Conservation (phyloP, 2,113 vertebrate genomes). For the Philantomba maxwellii region DNA sequence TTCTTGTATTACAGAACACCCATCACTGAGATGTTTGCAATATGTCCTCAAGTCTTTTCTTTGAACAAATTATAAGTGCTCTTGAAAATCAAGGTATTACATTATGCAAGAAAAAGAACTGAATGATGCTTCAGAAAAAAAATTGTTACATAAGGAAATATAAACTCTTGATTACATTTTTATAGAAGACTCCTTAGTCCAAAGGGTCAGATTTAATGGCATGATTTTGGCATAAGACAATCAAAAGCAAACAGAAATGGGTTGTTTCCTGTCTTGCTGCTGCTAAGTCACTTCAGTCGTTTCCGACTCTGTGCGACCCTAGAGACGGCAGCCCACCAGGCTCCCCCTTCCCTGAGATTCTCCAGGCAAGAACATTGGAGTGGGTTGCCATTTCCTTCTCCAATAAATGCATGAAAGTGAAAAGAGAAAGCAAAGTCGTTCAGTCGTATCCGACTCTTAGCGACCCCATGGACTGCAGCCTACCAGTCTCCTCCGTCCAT, state of each 20-base stretch:
- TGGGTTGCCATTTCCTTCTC: too few species aligned
- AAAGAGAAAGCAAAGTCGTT: too few species aligned
- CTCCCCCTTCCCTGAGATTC: too few species aligned
- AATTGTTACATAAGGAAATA: background rate
- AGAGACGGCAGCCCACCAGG: too few species aligned
- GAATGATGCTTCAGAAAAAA: background rate
- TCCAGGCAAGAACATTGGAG: too few species aligned
- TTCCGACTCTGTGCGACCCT: too few species aligned
- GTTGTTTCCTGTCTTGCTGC: background rate
- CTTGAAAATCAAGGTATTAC: background rate
- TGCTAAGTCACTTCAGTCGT: too few species aligned
- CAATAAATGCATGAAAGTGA: too few species aligned
- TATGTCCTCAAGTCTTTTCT: background rate
- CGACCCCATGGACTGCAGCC: too few species aligned
- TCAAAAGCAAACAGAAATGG: background rate
- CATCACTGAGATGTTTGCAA: background rate
- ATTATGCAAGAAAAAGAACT: background rate
- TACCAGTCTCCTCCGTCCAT: too few species aligned
- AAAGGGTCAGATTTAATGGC: background rate
- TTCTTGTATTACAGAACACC: background rate
- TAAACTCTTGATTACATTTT: background rate
- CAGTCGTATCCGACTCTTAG: too few species aligned
- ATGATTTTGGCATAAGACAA: background rate
- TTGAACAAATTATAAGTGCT: background rate
- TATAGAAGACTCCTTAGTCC: background rate